These are phyloP conservation scores for Aphelenchoides bicaudatus DNA, from an alignment of 2,888 invertebrate genomes.

Conservation along the genomic window DNA sequence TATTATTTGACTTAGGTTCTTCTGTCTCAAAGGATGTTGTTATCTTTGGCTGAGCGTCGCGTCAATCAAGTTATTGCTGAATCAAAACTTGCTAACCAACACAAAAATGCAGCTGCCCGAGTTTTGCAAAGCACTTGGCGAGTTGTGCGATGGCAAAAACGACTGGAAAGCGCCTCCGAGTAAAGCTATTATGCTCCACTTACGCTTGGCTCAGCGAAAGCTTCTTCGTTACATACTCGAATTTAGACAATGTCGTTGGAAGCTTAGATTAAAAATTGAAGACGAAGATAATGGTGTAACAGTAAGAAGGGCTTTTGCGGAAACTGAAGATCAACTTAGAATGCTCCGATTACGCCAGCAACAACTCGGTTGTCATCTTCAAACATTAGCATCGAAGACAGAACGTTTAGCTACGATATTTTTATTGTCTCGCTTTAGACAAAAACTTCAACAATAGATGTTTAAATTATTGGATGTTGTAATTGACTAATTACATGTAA, in stretches of 20 bases:
- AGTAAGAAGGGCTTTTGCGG: slow-evolving; percentile 48
- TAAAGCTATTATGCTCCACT: slow-evolving; percentile 26
- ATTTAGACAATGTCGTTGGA: slow-evolving; percentile 50
- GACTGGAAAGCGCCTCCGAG: background rate
- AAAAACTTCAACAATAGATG: background rate
- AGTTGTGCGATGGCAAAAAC: slow-evolving; percentile 35
- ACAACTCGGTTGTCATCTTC: slow-evolving; percentile 18
- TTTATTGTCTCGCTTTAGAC: background rate
- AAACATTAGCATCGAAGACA: slow-evolving; percentile 4
- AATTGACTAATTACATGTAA: too few relatives aligned
- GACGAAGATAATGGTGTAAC: slow-evolving; percentile 57
- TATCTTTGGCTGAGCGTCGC: slow-evolving; percentile 97
- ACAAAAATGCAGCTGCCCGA: slow-evolving; percentile 96
- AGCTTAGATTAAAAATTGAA: slow-evolving; percentile 45
- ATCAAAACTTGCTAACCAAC: slow-evolving; percentile 42
- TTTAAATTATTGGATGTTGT: too few relatives aligned
- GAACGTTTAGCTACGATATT: slow-evolving; percentile 3
- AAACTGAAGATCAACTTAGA: slow-evolving; percentile 51
- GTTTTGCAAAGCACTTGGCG: slow-evolving; percentile 95
- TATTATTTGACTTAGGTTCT: slow-evolving; percentile 97
- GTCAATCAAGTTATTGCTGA: slow-evolving; percentile 87
- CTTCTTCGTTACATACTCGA: slow-evolving; percentile 43
- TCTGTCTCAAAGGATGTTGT: slow-evolving; percentile 93
- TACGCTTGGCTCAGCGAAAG: slow-evolving; percentile 42
- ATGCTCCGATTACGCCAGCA: slow-evolving; percentile 35